phyloP scores from a whole-genome alignment of 2,888 invertebrate genomes.

The Eumerus sabulonum region DNA sequence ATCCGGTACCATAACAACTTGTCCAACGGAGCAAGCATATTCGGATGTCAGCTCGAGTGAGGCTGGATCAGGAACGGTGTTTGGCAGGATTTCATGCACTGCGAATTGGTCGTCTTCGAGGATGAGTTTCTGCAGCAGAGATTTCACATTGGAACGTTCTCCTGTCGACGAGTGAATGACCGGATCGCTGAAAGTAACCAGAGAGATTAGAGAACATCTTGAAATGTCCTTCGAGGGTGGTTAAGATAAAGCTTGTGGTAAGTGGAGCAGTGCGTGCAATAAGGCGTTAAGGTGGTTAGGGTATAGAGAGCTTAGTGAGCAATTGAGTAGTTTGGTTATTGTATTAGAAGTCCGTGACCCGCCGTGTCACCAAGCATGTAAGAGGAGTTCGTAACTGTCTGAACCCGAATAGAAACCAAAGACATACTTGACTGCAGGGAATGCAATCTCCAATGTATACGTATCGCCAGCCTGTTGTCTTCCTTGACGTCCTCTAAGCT shows the following conservation, averaged over 20 bases:
- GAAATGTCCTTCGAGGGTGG: background rate
- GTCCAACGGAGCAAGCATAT: slow-evolving; percentile 94
- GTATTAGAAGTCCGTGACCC: slow-evolving; percentile 15
- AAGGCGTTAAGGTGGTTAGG: background rate
- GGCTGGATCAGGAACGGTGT: slow-evolving; percentile 95
- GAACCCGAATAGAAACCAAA: background rate
- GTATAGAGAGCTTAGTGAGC: background rate
- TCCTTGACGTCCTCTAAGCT: slow-evolving; percentile 83
- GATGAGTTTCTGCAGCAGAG: slow-evolving; percentile 92
- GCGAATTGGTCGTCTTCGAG: slow-evolving; percentile 96
- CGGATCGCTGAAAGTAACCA: slow-evolving; percentile 85
- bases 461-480: slow-evolving; percentile 91
- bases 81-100: slow-evolving; percentile 94
- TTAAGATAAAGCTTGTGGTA: slow-evolving; percentile 36
- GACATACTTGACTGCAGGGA: slow-evolving; percentile 94
- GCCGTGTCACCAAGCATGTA: slow-evolving; percentile 38
- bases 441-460: slow-evolving; percentile 94
- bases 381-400: slow-evolving; percentile 9
- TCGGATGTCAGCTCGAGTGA: slow-evolving; percentile 92
- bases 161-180: slow-evolving; percentile 92
- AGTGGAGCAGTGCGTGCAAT: slow-evolving; percentile 31
- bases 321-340: background rate
- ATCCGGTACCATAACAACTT: slow-evolving; percentile 95
- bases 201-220: background rate
- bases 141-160: slow-evolving; percentile 90